Evolutionary conservation across 2,888 invertebrate species (phyloP).

Genomic region (Eretmocerus hayati): DNA sequence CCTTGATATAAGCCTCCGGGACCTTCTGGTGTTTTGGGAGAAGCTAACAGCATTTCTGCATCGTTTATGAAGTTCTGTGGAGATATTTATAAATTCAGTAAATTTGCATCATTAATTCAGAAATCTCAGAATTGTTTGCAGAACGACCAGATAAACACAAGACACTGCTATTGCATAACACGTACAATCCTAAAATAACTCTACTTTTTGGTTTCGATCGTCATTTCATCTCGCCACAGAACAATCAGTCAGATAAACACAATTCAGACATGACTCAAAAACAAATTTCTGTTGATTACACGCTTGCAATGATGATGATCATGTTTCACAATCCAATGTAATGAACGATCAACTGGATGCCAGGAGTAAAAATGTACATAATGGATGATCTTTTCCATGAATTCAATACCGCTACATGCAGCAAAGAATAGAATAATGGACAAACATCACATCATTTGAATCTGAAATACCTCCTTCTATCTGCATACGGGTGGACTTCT

Average conservation of each 20-base stretch:
- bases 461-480: conserved; percentile 25
- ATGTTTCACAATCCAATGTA: too few species aligned
- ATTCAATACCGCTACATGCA: conserved; percentile 22
- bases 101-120: too few species aligned
- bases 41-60: conserved; percentile 71
- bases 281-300: conserved; percentile 13
- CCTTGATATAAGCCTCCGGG: conserved; percentile 49
- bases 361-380: too few species aligned
- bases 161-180: conserved; percentile 19
- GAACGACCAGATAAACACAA: background rate
- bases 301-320: conserved; percentile 22
- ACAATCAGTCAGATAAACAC: conserved; percentile 14
- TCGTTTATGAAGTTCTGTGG: conserved; percentile 71
- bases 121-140: too few species aligned
- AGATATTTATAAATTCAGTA: conserved; percentile 6
- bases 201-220: conserved; percentile 24
- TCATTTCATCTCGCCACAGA: conserved; percentile 9
- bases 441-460: conserved; percentile 12
- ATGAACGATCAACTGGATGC: conserved; percentile 20
- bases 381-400: conserved; percentile 18
- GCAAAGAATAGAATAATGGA: conserved; percentile 9
- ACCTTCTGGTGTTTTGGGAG: conserved; percentile 65
- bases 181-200: conserved; percentile 17
- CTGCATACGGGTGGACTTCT: conserved; percentile 37
- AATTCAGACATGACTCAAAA: conserved; percentile 15